Base-by-base conservation (phyloP, 2,113 vertebrate genomes). In the Onychorhynchus coronatus region DNA sequence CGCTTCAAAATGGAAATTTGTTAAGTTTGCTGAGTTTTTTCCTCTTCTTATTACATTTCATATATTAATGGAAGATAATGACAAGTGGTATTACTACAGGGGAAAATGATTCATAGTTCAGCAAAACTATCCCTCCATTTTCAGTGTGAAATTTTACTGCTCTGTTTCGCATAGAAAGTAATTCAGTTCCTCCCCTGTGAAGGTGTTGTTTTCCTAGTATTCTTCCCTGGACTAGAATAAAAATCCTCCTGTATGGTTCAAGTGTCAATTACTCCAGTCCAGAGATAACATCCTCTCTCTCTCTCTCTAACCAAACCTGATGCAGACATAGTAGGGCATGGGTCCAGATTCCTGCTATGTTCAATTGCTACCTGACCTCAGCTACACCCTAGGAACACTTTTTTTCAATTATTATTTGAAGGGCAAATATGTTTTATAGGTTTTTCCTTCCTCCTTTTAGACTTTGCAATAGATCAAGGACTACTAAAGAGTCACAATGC, bases 311-410 rank as follows among this genome's bases (percentile, higher is more conserved):
- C 23, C 55, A 88, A 46, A 73, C 15, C 72, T 80, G 18, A 79
- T 85, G 84, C 70, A 92, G 74, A 87, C 16, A 35, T 35, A 44
- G 35, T 10, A 85, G n/a, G 63, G 88, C 59, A 91, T 35, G 16
- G 8, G 47, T 72, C 77, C 93, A 95, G 79, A 65, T 66, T 86
- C 68, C 70, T 92, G 68, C 59, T 81, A 84, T 65, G 75, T 92
- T 86, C 87, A 91, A 18, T 83, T 88, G 67, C 75, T 96, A 91
- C 71, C 61, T 91, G 81, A 88, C 84, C 95, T 95, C 85, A 91
- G 66, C 77, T 82, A 72, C 78, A 91, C 86, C 65, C 82, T 19
- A 92, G 61, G 27, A 75, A 70, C 25, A 14, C 6, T 52, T 41
- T 56, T 80, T 46, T 53, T 24, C 16, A 42, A 42, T 35, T n/a